Evolutionary conservation across 2,113 vertebrate species (phyloP).

Genomic region (Cygnus buccinator): DNA sequence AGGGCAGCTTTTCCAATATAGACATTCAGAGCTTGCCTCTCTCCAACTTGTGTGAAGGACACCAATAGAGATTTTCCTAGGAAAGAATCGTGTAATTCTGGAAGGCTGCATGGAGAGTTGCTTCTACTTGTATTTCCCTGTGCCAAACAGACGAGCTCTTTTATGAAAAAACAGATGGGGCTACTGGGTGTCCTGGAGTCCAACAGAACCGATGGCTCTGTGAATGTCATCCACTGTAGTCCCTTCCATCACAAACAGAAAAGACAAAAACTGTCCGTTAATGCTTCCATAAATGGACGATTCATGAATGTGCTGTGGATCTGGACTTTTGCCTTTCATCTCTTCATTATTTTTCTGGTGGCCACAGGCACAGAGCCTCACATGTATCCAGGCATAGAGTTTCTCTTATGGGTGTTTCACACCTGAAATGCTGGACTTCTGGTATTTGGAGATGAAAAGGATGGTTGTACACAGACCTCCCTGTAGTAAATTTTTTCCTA

Average conservation of each 20-base stretch:
- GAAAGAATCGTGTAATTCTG: rapidly evolving
- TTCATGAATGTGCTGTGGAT: background rate
- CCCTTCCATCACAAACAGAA: background rate
- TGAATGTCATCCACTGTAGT: background rate
- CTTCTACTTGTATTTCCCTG: background rate
- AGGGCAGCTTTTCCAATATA: background rate
- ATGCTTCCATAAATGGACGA: background rate
- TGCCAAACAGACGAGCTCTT: background rate
- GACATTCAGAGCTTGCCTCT: background rate
- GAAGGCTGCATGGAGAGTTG: background rate
- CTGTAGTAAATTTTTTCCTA: background rate
- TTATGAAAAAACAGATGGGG: background rate
- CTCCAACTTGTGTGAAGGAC: too few species aligned
- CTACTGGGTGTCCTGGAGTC: background rate
- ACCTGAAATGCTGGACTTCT: background rate
- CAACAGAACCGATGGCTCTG: background rate
- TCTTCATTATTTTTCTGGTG: background rate
- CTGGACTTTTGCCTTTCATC: background rate
- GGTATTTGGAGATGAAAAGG: background rate
- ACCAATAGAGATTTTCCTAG: background rate
- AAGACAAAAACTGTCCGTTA: background rate
- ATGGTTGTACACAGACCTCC: background rate
- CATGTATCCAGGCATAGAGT: rapidly evolving
- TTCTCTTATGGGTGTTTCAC: background rate
- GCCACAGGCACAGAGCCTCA: background rate